A percentile compares a stretch with the other conserved stretches of the same genome.
These are phyloP conservation scores for Cenopis cana DNA, from an alignment of 2,888 invertebrate species.

Conservation along the genomic window DNA sequence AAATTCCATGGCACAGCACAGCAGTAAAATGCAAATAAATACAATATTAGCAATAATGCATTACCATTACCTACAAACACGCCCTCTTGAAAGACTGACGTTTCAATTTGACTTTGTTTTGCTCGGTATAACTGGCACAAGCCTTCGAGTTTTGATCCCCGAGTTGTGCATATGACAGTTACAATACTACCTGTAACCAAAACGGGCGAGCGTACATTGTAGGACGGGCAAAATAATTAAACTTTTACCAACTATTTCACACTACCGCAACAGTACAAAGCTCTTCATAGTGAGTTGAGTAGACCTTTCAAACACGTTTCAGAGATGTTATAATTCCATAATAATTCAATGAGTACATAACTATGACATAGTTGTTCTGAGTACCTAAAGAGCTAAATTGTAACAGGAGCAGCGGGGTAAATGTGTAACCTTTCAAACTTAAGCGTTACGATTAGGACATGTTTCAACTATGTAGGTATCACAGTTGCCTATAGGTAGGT, in stretches of 20 bases:
- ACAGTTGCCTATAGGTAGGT: too few species aligned
- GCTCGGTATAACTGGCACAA: conserved; percentile 54
- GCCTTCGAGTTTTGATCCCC: conserved; percentile 57
- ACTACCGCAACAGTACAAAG: neutral
- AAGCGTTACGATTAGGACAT: too few species aligned
- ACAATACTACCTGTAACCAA: conserved; percentile 36
- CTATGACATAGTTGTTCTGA: too few species aligned
- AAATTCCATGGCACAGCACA: neutral
- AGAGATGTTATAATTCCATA: too few species aligned
- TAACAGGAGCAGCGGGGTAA: too few species aligned
- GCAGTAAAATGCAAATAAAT: neutral
- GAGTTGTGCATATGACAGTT: conserved; percentile 38
- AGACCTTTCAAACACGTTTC: too few species aligned
- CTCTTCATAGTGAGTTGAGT: neutral
- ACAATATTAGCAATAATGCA: conserved; percentile 18
- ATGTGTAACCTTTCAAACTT: too few species aligned
- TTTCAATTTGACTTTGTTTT: conserved; percentile 76
- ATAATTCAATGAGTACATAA: too few species aligned
- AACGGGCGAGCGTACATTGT: conserved; percentile 15
- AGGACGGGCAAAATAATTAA: conserved; percentile 27
- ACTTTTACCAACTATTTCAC: conserved; percentile 18
- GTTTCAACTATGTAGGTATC: too few species aligned
- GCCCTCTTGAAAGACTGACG: conserved; percentile 63
- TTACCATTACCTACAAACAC: neutral
- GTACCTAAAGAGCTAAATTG: too few species aligned